Percentiles rank a stretch among this genome's conserved stretches.
Evolutionary conservation across 2,888 invertebrate species (phyloP).

Genomic region (Eumerus sabulonum): DNA sequence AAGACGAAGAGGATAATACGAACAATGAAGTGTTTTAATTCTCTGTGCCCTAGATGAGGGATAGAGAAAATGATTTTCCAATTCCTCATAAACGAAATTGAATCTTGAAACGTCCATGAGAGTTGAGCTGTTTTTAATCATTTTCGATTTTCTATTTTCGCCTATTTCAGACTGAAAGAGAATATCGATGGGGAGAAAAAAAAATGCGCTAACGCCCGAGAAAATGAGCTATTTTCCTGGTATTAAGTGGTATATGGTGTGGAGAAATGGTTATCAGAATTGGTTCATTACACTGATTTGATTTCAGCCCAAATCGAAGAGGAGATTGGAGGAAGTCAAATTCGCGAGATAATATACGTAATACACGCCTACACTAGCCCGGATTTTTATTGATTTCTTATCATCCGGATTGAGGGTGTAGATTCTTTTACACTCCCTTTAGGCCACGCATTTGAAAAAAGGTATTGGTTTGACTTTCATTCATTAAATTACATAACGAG

Average conservation of each 20-base stretch:
- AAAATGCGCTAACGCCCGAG: slow-evolving; percentile 13
- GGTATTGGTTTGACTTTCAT: no score
- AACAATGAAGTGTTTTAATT: slow-evolving; percentile 60
- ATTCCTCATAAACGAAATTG: slow-evolving; percentile 52
- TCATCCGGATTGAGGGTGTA: no score
- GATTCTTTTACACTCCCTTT: no score
- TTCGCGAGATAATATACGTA: slow-evolving; percentile 39
- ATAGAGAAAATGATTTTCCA: slow-evolving; percentile 48
- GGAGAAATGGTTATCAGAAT: slow-evolving; percentile 52
- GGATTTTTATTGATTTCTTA: slow-evolving; percentile 35
- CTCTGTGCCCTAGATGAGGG: slow-evolving; percentile 23
- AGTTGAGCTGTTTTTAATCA: slow-evolving; percentile 48
- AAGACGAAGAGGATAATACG: slow-evolving; percentile 37
- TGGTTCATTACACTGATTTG: slow-evolving; percentile 63
- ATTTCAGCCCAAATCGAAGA: slow-evolving; percentile 10
- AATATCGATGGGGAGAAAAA: slow-evolving; percentile 3
- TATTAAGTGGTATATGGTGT: slow-evolving; percentile 55
- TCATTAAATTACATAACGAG: no score
- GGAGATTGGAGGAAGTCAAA: slow-evolving; percentile 9
- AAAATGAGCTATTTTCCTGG: slow-evolving; percentile 60
- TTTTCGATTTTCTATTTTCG: slow-evolving; percentile 21
- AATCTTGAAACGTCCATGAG: slow-evolving; percentile 45
- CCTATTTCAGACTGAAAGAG: background rate
- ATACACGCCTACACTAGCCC: slow-evolving; percentile 16
- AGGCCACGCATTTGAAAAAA: no score